These are phyloP conservation scores for Drosophila pachea DNA, from an alignment of 1,140 invertebrate species.

Conservation along the genomic window DNA sequence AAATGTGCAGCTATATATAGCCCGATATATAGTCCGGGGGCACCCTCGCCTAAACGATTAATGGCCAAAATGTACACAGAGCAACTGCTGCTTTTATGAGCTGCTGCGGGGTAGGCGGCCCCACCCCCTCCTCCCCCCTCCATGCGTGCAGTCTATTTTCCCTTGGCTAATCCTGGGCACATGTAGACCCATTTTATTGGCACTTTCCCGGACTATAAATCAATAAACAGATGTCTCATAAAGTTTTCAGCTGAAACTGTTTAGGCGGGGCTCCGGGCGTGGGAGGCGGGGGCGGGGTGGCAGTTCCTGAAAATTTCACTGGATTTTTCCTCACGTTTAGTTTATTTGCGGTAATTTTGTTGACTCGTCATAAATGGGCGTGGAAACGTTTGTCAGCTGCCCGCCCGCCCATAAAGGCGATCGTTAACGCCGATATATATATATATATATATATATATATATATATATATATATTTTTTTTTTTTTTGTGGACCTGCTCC, in stretches of 20 bases:
- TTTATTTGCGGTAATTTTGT: slow-evolving; percentile 27
- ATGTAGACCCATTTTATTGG: slow-evolving; percentile 61
- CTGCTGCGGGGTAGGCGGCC: slow-evolving; percentile 3
- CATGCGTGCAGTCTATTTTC: too few species aligned
- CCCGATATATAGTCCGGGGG: slow-evolving; percentile 24
- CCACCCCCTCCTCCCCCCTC: too few species aligned
- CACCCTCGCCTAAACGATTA: slow-evolving; percentile 69
- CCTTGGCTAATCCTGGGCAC: slow-evolving; percentile 40
- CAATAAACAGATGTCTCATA: slow-evolving; percentile 75
- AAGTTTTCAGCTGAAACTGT: slow-evolving; percentile 54
- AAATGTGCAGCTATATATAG: slow-evolving; percentile 5
- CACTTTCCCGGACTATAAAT: slow-evolving; percentile 73
- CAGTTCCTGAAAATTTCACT: slow-evolving; percentile 13
- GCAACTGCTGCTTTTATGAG: slow-evolving; percentile 57
- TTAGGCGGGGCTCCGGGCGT: neutral
- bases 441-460: too few species aligned
- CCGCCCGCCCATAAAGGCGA: slow-evolving; percentile 11
- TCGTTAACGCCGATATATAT: slow-evolving; percentile 56
- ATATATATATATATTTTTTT: too few species aligned
- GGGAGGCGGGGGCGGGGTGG: neutral
- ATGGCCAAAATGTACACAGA: slow-evolving; percentile 67
- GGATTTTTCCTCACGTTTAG: neutral
- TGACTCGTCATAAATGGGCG: slow-evolving; percentile 20
- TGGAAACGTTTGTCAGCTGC: slow-evolving; percentile 30
- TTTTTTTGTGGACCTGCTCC: neutral